phyloP scores from a whole-genome alignment of 2,113 vertebrate species.

The Meles meles region DNA sequence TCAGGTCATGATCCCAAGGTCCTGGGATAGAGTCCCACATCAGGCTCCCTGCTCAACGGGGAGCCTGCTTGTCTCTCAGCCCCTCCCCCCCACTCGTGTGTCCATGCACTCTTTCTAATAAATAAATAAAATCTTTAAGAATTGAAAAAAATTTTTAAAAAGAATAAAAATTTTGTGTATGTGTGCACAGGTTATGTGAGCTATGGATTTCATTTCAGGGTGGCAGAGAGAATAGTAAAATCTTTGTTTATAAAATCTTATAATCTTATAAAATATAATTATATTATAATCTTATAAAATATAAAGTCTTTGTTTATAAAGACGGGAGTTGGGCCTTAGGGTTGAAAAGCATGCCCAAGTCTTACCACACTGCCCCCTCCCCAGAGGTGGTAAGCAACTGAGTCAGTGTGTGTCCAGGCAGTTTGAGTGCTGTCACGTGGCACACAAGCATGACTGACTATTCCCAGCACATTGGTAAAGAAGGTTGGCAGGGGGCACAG shows the following conservation, averaged over 20 bases:
- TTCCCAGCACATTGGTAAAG: too few species aligned
- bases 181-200: not conserved
- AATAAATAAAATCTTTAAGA: not conserved
- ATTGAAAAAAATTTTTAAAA: not conserved
- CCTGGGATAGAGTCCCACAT: not conserved
- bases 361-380: too few species aligned
- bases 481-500: not conserved
- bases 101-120: not conserved
- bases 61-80: not conserved
- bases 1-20: not conserved
- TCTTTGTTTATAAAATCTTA: not conserved
- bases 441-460: rapidly evolving
- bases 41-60: not conserved
- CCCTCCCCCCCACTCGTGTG: too few species aligned
- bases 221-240: not conserved
- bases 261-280: too few species aligned
- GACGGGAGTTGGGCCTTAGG: not conserved
- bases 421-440: not conserved
- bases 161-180: not conserved
- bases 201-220: not conserved
- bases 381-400: not conserved
- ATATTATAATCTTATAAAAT: too few species aligned
- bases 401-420: not conserved
- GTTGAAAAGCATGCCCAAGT: not conserved
- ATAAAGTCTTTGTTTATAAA: not conserved